Conservation (phyloP, 2,797 vertebrate genomes). For the Xiphorhynchus erythropygius region DNA sequence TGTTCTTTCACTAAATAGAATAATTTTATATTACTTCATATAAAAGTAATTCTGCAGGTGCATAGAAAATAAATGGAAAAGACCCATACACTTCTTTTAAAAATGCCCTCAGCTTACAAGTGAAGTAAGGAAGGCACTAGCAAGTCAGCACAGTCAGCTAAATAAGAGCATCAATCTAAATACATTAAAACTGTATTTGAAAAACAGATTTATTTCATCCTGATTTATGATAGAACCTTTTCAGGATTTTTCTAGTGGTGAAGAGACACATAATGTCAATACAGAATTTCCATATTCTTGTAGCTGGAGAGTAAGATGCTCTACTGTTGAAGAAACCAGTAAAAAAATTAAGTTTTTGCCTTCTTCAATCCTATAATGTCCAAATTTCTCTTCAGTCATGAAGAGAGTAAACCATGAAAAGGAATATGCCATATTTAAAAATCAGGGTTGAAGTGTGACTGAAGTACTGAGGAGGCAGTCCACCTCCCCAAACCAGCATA, state of each 20-base stretch:
- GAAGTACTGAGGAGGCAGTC: background rate
- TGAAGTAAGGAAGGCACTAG: background rate
- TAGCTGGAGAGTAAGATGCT: background rate
- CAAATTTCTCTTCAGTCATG: background rate
- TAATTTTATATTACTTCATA: background rate
- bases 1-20: background rate
- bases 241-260: background rate
- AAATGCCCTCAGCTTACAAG: background rate
- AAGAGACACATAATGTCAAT: background rate
- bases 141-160: background rate
- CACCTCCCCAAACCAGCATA: background rate
- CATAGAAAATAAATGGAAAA: background rate
- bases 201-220: background rate
- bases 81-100: background rate
- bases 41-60: background rate
- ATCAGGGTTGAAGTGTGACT: background rate
- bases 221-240: background rate
- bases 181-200: background rate
- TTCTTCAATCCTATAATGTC: background rate
- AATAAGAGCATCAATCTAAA: background rate
- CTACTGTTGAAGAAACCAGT: background rate
- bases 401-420: background rate
- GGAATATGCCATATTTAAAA: background rate
- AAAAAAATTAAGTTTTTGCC: background rate
- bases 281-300: background rate